A percentile compares a stretch with the other conserved stretches of the same genome.
Conservation (phyloP, 2,888 invertebrate species). For the Alsophila aescularia region DNA sequence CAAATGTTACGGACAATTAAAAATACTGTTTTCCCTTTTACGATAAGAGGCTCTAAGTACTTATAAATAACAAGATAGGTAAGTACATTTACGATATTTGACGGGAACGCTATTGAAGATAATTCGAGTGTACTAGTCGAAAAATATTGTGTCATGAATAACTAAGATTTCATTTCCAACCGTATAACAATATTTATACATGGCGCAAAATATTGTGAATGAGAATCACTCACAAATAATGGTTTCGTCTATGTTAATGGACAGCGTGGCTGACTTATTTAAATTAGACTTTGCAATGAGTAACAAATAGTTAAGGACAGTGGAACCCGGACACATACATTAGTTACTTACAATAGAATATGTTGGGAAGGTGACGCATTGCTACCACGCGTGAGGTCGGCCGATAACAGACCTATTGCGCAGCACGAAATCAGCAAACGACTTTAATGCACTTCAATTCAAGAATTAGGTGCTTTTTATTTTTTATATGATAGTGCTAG, state of each 20-base stretch:
- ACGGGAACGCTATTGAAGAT: conserved; percentile 3
- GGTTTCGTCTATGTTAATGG: conserved; percentile 17
- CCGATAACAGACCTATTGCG: conserved; percentile 63
- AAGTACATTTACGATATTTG: neutral
- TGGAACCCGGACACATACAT: conserved; percentile 62
- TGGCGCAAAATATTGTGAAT: neutral
- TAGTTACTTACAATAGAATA: conserved; percentile 50
- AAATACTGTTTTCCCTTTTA: conserved; percentile 16
- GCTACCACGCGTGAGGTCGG: conserved; percentile 49
- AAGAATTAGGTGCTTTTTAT: neutral
- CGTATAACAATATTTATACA: neutral
- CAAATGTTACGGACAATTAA: conserved; percentile 1
- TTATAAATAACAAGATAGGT: conserved; percentile 19
- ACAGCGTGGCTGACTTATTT: conserved; percentile 37
- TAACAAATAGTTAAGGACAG: conserved; percentile 57
- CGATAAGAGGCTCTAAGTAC: conserved; percentile 11
- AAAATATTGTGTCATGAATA: neutral
- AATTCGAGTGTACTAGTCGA: conserved; percentile 4
- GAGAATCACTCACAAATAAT: conserved; percentile 4
- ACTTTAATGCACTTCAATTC: conserved; percentile 5
- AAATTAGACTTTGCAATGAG: conserved; percentile 52
- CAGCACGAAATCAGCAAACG: conserved; percentile 48
- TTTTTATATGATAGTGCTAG: neutral
- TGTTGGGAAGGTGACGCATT: conserved; percentile 58
- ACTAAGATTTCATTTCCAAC: neutral